A percentile compares a stretch with the other conserved stretches of the same genome.
These are phyloP conservation scores for Peromyscus nudipes DNA, from an alignment of 2,797 vertebrate species.

Conservation along the genomic window DNA sequence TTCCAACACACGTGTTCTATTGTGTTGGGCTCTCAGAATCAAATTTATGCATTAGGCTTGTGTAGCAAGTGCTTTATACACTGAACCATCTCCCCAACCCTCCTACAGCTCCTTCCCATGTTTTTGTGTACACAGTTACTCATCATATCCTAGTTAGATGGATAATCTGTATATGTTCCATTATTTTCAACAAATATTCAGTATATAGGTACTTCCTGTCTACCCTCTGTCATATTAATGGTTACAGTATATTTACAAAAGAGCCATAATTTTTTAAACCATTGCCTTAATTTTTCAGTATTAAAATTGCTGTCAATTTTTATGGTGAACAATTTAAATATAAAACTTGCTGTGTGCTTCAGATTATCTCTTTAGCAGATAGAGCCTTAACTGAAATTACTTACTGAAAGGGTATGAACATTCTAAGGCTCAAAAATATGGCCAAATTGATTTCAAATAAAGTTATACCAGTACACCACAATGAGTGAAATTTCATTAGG, in stretches of 20 bases:
- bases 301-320: slow-evolving; percentile 34
- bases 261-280: slow-evolving; percentile 24
- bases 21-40: not conserved
- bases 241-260: not conserved
- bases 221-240: not conserved
- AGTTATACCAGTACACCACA: not conserved
- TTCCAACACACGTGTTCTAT: not conserved
- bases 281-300: not conserved
- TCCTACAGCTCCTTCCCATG: not conserved
- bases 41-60: not conserved
- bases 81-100: not conserved
- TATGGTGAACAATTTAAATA: not conserved
- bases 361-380: slow-evolving; percentile 7
- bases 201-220: not conserved
- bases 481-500: slow-evolving; percentile 15
- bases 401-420: not conserved
- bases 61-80: not conserved
- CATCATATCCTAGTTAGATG: not conserved
- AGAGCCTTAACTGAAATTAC: slow-evolving; percentile 18
- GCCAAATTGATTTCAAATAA: slow-evolving; percentile 53
- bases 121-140: not conserved
- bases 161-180: not conserved
- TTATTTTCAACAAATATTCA: slow-evolving; percentile 24
- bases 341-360: not conserved
- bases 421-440: not conserved